These are phyloP conservation scores for Megaceryle alcyon DNA, from an alignment of 2,797 vertebrate genomes.

Conservation along the genomic window DNA sequence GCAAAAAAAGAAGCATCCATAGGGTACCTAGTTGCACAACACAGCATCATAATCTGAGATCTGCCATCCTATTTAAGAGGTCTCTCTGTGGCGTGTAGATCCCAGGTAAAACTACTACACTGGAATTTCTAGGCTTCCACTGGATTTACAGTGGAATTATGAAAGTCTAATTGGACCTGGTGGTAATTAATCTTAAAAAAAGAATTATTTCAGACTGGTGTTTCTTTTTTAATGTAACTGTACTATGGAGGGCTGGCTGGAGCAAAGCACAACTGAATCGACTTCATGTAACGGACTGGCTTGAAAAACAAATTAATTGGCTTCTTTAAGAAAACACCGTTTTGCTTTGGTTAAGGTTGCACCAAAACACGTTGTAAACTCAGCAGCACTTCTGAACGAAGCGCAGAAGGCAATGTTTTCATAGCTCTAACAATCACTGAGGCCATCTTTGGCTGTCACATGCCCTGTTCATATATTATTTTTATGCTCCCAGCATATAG, in stretches of 20 bases:
- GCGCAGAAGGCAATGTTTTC: slow-evolving; percentile 26
- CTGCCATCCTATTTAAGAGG: background rate
- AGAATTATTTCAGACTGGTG: background rate
- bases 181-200: background rate
- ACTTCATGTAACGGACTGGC: background rate
- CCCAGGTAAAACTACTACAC: background rate
- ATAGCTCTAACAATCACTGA: slow-evolving; percentile 32
- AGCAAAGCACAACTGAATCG: background rate
- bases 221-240: background rate
- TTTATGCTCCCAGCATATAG: slow-evolving; percentile 49
- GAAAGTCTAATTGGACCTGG: background rate
- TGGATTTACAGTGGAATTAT: background rate
- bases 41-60: background rate
- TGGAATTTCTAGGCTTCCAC: background rate
- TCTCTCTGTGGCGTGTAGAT: background rate
- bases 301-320: slow-evolving; percentile 35
- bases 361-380: background rate
- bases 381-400: slow-evolving; percentile 25
- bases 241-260: background rate
- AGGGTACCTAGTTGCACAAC: background rate
- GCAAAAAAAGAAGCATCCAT: background rate
- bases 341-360: background rate
- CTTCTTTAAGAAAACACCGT: slow-evolving; percentile 10
- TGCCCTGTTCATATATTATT: slow-evolving; percentile 44
- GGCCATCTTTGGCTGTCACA: slow-evolving; percentile 42